A percentile compares a stretch with the other conserved stretches of the same genome.
Conservation (phyloP, 2,797 vertebrate genomes). For the Arrhamphus sclerolepis region DNA sequence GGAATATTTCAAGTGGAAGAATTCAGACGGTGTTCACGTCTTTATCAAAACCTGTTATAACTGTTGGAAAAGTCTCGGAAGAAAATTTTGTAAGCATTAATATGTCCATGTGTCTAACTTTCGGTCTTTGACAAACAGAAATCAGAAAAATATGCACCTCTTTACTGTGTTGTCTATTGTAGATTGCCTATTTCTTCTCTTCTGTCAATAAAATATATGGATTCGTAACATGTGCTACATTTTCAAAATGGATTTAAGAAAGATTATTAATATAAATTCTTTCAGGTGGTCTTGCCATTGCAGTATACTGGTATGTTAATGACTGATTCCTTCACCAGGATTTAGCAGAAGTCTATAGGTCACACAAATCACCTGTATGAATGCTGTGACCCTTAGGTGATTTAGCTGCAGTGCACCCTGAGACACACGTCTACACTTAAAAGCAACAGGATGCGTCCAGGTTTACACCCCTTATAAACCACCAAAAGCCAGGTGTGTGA, state of each 20-base stretch:
- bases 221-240: background rate
- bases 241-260: background rate
- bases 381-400: constrained; percentile 42
- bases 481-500: constrained; percentile 65
- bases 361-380: constrained; percentile 39
- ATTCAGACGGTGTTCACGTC: too few relatives aligned
- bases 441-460: constrained; percentile 58
- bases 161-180: background rate
- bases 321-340: constrained; percentile 29
- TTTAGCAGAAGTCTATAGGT: constrained; percentile 44
- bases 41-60: too few relatives aligned
- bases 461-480: constrained; percentile 70
- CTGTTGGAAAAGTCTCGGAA: too few relatives aligned
- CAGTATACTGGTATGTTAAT: constrained; percentile 24
- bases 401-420: constrained; percentile 25
- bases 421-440: constrained; percentile 36
- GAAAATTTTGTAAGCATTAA: too few relatives aligned
- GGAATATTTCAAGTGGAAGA: too few relatives aligned
- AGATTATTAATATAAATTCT: constrained; percentile 10
- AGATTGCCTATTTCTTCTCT: background rate
- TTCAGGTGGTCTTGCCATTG: constrained; percentile 49
- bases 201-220: background rate
- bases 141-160: too few relatives aligned
- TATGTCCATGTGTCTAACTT: too few relatives aligned
- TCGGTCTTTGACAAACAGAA: too few relatives aligned